Percentiles rank a stretch among this genome's conserved stretches.
phyloP scores from a whole-genome alignment of 2,888 invertebrate genomes.

The Spilarctia lutea region DNA sequence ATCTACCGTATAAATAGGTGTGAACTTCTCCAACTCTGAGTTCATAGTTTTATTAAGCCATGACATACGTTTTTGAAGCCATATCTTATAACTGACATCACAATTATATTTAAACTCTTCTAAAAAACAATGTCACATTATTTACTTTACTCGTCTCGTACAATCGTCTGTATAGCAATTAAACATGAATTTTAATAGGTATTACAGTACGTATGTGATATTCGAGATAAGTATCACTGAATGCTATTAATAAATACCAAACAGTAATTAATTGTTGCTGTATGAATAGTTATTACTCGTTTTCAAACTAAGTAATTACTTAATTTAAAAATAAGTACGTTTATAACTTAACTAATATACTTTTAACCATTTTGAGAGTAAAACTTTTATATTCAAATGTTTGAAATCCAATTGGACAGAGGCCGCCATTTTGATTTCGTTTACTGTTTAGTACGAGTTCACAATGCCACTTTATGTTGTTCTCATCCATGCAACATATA shows the following conservation, averaged over 20 bases:
- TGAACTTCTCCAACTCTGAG: background rate
- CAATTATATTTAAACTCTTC: conserved; percentile 55
- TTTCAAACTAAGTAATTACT: background rate
- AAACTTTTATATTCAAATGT: background rate
- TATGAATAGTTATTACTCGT: background rate
- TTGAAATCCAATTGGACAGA: background rate
- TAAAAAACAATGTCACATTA: conserved; percentile 48
- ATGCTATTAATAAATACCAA: background rate
- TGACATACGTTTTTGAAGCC: conserved; percentile 39
- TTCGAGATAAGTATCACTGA: too few species aligned
- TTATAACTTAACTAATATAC: background rate
- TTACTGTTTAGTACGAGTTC: background rate
- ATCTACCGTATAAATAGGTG: background rate
- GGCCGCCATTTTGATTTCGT: background rate
- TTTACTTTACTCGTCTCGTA: conserved; percentile 50
- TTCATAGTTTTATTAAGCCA: conserved; percentile 27
- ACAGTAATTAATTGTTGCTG: background rate
- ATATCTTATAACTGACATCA: conserved; percentile 50
- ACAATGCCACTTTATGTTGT: background rate
- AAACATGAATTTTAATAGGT: background rate
- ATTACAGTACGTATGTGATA: background rate
- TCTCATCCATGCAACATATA: background rate
- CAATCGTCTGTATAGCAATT: conserved; percentile 15
- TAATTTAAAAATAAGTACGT: background rate
- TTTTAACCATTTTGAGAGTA: background rate